These are phyloP conservation scores for Netelia inedita DNA, from an alignment of 2,888 invertebrate species.

Conservation along the genomic window DNA sequence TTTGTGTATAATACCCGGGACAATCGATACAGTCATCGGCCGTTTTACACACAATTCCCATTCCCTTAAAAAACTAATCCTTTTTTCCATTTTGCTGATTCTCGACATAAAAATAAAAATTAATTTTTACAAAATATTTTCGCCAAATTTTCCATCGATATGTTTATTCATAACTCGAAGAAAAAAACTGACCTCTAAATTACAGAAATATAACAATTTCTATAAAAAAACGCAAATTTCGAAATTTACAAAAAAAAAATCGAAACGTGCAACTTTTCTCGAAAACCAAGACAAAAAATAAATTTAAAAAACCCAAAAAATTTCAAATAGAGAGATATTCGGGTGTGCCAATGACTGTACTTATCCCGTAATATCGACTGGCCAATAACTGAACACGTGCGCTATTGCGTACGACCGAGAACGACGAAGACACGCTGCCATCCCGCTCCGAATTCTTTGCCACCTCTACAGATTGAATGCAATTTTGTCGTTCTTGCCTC, in stretches of 20 bases:
- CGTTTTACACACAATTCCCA: neutral
- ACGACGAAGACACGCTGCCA: neutral
- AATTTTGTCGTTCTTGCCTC: neutral
- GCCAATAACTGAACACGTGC: neutral
- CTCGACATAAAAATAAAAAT: no score
- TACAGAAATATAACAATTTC: no score
- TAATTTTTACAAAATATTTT: no score
- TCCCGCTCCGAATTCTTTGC: conserved; percentile 1
- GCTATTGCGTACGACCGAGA: neutral
- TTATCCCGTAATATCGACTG: neutral
- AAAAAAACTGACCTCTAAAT: no score
- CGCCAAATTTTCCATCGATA: no score
- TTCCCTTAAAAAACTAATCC: no score
- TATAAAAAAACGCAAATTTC: no score
- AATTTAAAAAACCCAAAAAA: neutral
- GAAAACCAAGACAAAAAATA: neutral
- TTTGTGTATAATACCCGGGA: neutral
- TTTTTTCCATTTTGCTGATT: no score
- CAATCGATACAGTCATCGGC: neutral
- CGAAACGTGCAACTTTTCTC: neutral
- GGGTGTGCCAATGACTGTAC: neutral
- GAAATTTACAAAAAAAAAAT: no score
- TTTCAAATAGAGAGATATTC: no score
- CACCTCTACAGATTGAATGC: neutral
- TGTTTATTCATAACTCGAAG: no score